Percentiles rank a stretch among this genome's conserved stretches.
These are phyloP conservation scores for Muscicapa comitata DNA, from an alignment of 2,797 vertebrate genomes.

Conservation along the genomic window DNA sequence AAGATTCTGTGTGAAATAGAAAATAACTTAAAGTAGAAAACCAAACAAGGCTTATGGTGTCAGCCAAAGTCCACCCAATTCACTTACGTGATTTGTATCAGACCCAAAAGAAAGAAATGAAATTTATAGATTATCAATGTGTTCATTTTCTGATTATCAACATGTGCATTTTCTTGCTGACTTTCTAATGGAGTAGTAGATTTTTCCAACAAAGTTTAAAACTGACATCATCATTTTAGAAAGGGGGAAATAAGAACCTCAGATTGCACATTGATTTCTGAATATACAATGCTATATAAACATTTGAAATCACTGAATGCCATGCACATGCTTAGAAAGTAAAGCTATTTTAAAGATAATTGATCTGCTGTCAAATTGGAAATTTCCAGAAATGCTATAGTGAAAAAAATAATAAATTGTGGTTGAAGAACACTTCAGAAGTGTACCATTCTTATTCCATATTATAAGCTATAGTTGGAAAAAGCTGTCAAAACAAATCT, in stretches of 20 bases:
- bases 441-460: not conserved
- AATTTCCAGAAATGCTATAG: conserved; percentile 4
- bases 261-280: not conserved
- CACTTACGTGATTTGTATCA: not conserved
- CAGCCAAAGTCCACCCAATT: not conserved
- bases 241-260: not conserved
- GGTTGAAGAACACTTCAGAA: not conserved
- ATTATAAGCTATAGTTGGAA: conserved; percentile 14
- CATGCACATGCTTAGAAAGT: not conserved
- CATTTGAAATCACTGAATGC: not conserved
- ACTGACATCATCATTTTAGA: not conserved
- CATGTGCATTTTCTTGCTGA: not conserved
- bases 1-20: not conserved
- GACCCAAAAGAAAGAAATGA: not conserved
- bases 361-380: conserved; percentile 7
- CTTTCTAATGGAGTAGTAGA: not conserved
- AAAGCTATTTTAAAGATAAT: not conserved
- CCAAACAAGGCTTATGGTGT: not conserved
- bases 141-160: not conserved
- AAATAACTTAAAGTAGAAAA: not conserved
- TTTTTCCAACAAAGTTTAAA: not conserved
- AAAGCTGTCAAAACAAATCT: conserved; percentile 27
- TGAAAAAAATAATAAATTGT: not conserved
- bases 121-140: not conserved
- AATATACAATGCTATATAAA: not conserved